phyloP scores from a whole-genome alignment of 2,888 invertebrate species.

The Cotesia congregata region DNA sequence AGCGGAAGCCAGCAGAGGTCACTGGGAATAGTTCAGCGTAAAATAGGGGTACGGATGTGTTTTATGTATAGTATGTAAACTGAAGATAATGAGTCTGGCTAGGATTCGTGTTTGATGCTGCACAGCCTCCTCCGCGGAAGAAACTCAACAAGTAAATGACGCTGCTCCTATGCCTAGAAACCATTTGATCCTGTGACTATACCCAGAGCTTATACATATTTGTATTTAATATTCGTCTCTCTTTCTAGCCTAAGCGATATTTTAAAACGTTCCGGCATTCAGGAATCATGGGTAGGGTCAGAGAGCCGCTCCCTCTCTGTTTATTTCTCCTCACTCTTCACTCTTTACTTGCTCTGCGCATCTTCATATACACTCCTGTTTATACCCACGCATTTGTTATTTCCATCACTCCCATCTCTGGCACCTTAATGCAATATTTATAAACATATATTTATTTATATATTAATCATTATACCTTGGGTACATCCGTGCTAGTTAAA shows the following conservation, averaged over 20 bases:
- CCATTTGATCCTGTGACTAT: slow-evolving; percentile 2
- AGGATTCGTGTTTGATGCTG: slow-evolving; percentile 21
- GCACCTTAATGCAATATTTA: slow-evolving; percentile 28
- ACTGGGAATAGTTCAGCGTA: not conserved
- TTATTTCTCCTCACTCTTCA: not conserved
- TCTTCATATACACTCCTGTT: slow-evolving; percentile 38
- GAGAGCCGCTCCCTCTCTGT: slow-evolving; percentile 47
- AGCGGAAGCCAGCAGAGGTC: not conserved
- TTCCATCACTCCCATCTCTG: slow-evolving; percentile 47
- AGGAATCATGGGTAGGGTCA: slow-evolving; percentile 55
- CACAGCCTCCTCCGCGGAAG: slow-evolving; percentile 57
- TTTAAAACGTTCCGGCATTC: slow-evolving; percentile 56
- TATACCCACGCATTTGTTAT: slow-evolving; percentile 34
- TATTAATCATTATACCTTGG: not conserved
- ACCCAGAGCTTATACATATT: not conserved
- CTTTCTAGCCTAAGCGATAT: slow-evolving; percentile 43
- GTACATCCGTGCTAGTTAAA: too few relatives aligned
- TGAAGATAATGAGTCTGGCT: slow-evolving; percentile 9
- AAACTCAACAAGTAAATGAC: slow-evolving; percentile 56
- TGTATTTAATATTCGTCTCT: not conserved
- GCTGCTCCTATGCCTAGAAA: slow-evolving; percentile 26
- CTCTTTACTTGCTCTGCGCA: slow-evolving; percentile 34
- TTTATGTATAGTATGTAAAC: not conserved
- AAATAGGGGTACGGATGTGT: not conserved
- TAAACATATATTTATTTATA: not conserved